Conservation (phyloP, 2,888 invertebrate species). For the Cosmorhoe ocellata region DNA sequence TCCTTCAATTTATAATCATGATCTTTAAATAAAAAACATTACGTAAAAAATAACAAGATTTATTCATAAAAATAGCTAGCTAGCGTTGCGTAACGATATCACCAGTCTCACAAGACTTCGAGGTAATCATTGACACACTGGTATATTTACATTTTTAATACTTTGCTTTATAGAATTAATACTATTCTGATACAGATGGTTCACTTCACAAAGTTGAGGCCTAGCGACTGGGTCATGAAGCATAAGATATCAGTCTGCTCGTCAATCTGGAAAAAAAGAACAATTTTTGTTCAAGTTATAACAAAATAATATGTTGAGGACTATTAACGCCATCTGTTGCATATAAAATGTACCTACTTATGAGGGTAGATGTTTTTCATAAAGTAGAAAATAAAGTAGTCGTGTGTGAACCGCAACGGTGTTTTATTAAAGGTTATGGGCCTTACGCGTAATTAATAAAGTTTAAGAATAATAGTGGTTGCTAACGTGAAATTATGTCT, state of each 20-base stretch:
- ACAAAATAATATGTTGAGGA: no score
- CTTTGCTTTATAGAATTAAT: constrained; percentile 45
- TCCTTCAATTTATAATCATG: no score
- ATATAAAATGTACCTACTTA: no score
- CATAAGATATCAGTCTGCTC: constrained; percentile 95
- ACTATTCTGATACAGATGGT: constrained; percentile 43
- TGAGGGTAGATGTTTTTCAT: no score
- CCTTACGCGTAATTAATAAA: no score
- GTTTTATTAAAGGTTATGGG: no score
- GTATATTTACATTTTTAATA: constrained; percentile 76
- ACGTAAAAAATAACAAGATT: constrained; percentile 71
- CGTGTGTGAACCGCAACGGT: no score
- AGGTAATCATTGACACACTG: constrained; percentile 70
- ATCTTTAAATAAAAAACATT: constrained; percentile 27
- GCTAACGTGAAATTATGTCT: no score
- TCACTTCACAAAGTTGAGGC: constrained; percentile 82
- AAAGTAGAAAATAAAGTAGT: no score
- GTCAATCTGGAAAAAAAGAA: constrained; percentile 88
- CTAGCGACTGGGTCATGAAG: constrained; percentile 89
- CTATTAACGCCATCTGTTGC: no score
- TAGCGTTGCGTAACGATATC: constrained; percentile 75
- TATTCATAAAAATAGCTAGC: constrained; percentile 71
- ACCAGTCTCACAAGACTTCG: constrained; percentile 59
- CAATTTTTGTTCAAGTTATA: no score
- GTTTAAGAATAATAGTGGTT: no score